Percentiles rank a stretch among this genome's conserved stretches.
phyloP scores from a whole-genome alignment of 2,888 invertebrate genomes.

The Tineola bisselliella region DNA sequence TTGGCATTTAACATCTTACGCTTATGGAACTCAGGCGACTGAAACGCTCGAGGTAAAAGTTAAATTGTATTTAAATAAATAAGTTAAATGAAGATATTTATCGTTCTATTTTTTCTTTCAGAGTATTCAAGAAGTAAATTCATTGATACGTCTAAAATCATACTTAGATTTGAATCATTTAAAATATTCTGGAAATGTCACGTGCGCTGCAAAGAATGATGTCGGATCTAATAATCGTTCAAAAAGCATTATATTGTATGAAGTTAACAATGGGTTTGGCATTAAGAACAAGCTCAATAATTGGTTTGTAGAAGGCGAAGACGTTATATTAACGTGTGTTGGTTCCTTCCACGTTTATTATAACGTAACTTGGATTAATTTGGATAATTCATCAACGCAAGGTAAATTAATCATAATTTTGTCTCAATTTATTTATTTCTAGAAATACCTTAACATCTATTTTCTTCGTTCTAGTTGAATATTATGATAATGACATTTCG shows the following conservation, averaged over 20 bases:
- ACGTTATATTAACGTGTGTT: conserved; percentile 33
- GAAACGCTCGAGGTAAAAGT: conserved; percentile 19
- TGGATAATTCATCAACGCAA: background rate
- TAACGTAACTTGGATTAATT: conserved; percentile 35
- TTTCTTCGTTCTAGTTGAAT: background rate
- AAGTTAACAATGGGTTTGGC: conserved; percentile 43
- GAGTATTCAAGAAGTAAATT: conserved; percentile 20
- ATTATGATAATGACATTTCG: conserved; percentile 27
- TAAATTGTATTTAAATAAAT: too few species aligned
- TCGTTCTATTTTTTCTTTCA: conserved; percentile 20
- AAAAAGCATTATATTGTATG: conserved; percentile 34
- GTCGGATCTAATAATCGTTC: conserved; percentile 14
- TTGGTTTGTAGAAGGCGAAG: conserved; percentile 37
- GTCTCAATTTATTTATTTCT: too few species aligned
- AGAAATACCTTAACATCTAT: too few species aligned
- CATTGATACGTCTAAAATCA: conserved; percentile 30
- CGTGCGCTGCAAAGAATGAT: conserved; percentile 33
- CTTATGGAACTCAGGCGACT: conserved; percentile 18
- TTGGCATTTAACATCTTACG: conserved; percentile 32
- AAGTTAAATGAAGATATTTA: too few species aligned
- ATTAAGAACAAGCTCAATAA: conserved; percentile 25
- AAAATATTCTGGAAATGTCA: conserved; percentile 30
- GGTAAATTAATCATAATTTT: too few species aligned
- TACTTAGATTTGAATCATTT: conserved; percentile 26
- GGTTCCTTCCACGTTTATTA: conserved; percentile 41